Evolutionary conservation across 2,888 invertebrate species (phyloP), one percentile per base, ranked within the genome.

Genomic region (Lingula anatina): DNA sequence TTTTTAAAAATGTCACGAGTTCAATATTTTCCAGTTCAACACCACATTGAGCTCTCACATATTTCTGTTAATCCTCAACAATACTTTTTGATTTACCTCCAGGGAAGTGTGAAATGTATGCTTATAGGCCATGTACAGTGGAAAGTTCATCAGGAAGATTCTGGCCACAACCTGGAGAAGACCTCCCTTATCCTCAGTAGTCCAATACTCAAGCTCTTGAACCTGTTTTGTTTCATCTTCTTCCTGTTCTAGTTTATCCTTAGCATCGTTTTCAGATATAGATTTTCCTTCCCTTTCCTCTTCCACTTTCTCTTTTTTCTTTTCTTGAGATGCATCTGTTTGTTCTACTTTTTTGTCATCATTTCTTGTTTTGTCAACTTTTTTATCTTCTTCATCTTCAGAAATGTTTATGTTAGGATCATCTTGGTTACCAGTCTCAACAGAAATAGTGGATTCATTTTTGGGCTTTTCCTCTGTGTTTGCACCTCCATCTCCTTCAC

Each of bases 81-180:
- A n/a, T n/a, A n/a, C n/a, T n/a, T n/a, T n/a, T n/a, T 18, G 5
- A 41, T 55, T 61, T 57, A 73, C 74, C 67, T 90, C 90, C 53
- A 89, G 78, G 57, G 89, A 86, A 44, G 87, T 84, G 66, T 89
- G 85, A 50, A 88, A 85, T 46, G 88, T 87, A 51, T 77, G 91
- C 88, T 78, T 92, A 83, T 79, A 92, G 86, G 54, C 92, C 78
- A 62, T 89, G 60, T 80, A 80, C 20, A 78, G 70, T 3, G 80
- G 93, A 75, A 93, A 94, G 76, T 91, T 92, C 56, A 92, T 83
- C 55, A 92, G 83, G 78, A 93, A 94, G 58, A 81, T 84, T 80
- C 93, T 93, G 2, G 91, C 88, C 25, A 91, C 85, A 64, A 93
- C 85, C 66, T 89, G 87, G 73, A 94, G 83, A 41, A 94, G 81